Percentiles rank a stretch among this genome's conserved stretches.
phyloP scores from a whole-genome alignment of 37 sponge, comb jelly and placozoan genomes.

The Ephydatia muelleri region DNA sequence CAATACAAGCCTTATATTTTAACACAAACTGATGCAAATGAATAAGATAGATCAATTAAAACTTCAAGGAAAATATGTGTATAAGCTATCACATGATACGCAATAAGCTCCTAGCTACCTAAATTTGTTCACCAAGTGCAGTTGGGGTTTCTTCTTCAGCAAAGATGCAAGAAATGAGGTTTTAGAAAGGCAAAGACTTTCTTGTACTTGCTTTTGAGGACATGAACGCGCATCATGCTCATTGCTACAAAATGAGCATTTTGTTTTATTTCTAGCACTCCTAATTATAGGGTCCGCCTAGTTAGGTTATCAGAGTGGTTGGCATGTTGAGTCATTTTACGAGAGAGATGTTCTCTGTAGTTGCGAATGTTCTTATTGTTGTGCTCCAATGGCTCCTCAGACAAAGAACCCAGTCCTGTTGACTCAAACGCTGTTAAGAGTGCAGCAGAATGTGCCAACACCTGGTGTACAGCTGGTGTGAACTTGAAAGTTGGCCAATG shows the following conservation, averaged over 20 bases:
- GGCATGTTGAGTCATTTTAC: background rate
- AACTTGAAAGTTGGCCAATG: background rate
- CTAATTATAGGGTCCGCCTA: background rate
- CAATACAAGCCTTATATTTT: background rate
- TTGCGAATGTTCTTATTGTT: background rate
- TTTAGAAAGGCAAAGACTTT: background rate
- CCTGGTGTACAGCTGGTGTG: background rate
- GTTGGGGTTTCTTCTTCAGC: background rate
- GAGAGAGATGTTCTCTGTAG: background rate
- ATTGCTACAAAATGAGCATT: background rate
- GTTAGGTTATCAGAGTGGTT: background rate
- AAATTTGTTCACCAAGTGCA: background rate
- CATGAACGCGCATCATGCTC: background rate
- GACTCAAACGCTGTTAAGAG: background rate
- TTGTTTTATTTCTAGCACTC: background rate
- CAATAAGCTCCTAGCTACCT: background rate
- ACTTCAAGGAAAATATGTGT: background rate
- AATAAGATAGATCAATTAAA: background rate
- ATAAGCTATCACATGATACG: background rate
- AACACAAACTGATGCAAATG: background rate
- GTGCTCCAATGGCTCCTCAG: conserved; percentile 1
- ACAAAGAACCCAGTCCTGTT: background rate
- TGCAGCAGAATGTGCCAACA: background rate
- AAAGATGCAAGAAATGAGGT: background rate
- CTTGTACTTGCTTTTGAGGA: background rate